These are phyloP conservation scores for Drosophila percnosoma DNA, from an alignment of 2,888 invertebrate genomes.

Conservation along the genomic window DNA sequence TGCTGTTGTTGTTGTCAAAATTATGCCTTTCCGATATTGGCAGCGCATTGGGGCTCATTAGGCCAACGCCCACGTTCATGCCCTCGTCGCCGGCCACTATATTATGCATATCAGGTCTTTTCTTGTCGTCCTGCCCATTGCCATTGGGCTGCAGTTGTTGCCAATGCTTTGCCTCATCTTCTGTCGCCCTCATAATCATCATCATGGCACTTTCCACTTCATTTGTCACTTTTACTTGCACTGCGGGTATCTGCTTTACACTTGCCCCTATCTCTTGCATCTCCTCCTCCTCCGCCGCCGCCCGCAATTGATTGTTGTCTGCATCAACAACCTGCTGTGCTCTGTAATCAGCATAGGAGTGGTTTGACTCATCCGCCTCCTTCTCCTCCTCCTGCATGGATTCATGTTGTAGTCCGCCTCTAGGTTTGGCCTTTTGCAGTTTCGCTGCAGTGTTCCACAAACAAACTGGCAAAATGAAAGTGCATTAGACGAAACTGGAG, in stretches of 20 bases:
- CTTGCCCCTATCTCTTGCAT: slow-evolving; percentile 16
- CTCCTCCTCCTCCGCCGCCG: slow-evolving; percentile 16
- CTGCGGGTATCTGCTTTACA: slow-evolving; percentile 62
- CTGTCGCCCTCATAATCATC: slow-evolving; percentile 22
- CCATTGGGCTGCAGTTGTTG: slow-evolving; percentile 21
- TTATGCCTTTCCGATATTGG: slow-evolving; percentile 61
- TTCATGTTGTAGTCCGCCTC: slow-evolving; percentile 21
- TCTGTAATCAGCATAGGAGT: slow-evolving; percentile 62
- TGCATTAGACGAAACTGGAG: slow-evolving; percentile 71
- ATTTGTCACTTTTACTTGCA: slow-evolving; percentile 80
- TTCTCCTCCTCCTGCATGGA: slow-evolving; percentile 1
- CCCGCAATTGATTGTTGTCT: slow-evolving; percentile 72
- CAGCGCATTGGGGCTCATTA: slow-evolving; percentile 57
- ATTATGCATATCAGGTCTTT: slow-evolving; percentile 54
- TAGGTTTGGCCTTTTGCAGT: slow-evolving; percentile 39
- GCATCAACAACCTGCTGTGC: slow-evolving; percentile 54
- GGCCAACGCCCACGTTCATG: slow-evolving; percentile 7
- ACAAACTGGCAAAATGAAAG: slow-evolving; percentile 70
- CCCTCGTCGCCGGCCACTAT: slow-evolving; percentile 21
- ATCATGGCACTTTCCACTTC: slow-evolving; percentile 77
- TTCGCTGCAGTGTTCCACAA: slow-evolving; percentile 76
- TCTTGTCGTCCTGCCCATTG: slow-evolving; percentile 35
- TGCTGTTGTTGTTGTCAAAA: slow-evolving; percentile 25
- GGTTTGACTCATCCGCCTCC: slow-evolving; percentile 7
- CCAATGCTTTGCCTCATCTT: slow-evolving; percentile 15